Evolutionary conservation across 2,888 invertebrate genomes (phyloP), one percentile per base, ranked within the genome.

Genomic region (Odontocerum albicorne): DNA sequence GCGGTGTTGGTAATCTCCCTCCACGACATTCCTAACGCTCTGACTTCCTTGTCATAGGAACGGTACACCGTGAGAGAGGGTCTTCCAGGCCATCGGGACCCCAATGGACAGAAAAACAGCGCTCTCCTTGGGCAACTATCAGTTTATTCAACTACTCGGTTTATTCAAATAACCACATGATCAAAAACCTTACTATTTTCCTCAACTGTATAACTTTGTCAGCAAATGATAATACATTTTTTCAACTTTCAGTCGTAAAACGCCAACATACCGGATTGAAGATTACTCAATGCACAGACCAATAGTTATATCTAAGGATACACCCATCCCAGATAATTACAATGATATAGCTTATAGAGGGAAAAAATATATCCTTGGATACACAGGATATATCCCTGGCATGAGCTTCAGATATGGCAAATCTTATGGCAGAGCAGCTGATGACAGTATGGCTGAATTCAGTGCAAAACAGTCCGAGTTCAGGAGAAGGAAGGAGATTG

Each of bases 331-430:
- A n/a, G 79, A 82, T 66, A 72, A 74, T 1, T 75, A 73, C 62
- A 72, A 75, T 59, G 76, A 77, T 17, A 63, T 73, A 22, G 64
- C 67, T 10, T 68, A 77, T 61, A 71, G 72, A 36, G 72, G 73
- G 22, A 70, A 80, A 3, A 73, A 72, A 3, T 84, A 84, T 66
- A 84, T 86, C 70, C 80, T 86, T 12, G 87, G 87, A 12, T 87
- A 87, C 67, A 87, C 87, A 53, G 86, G 86, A 71, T 87, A 85
- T 64, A 85, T 87, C 53, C 87, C 87, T 6, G 87, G 86, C 12
- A 80, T 86, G 74, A 79, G 81, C 65, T 84, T 81, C 65, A 82
- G 81, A 67, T 85, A 77, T 66, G 70, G 72, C 2, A 69, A 70
- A 63, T 71, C 73, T 3, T 72, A 70, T 60, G 66, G 68, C 4